phyloP scores from a whole-genome alignment of 2,797 vertebrate species.

The Gymnothorax reevesii region DNA sequence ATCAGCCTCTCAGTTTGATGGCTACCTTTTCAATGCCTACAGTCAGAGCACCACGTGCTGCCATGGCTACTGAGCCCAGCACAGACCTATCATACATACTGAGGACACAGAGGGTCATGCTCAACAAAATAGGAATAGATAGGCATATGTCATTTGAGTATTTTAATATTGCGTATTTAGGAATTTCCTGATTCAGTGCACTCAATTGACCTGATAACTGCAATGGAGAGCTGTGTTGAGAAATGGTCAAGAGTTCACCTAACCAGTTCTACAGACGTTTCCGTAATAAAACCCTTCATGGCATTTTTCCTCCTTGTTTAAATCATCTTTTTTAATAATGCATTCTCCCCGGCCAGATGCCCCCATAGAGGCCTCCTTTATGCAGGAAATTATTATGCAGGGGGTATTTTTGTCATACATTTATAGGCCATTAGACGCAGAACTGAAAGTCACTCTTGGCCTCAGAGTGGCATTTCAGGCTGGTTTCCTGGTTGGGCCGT shows the following conservation, averaged over 20 bases:
- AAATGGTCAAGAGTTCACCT: neutral
- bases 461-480: neutral
- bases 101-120: too few relatives aligned
- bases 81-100: too few relatives aligned
- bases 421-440: neutral
- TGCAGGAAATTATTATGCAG: neutral
- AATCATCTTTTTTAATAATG: neutral
- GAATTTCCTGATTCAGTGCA: too few relatives aligned
- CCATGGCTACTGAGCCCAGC: too few relatives aligned
- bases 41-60: too few relatives aligned
- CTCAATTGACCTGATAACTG: too few relatives aligned
- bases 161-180: too few relatives aligned
- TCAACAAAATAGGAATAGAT: too few relatives aligned
- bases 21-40: too few relatives aligned
- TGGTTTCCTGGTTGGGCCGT: neutral
- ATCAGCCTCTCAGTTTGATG: too few relatives aligned
- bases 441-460: neutral
- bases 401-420: neutral
- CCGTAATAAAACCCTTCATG: neutral
- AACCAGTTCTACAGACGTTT: neutral
- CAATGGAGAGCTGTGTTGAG: too few relatives aligned
- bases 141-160: too few relatives aligned
- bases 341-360: neutral
- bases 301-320: neutral
- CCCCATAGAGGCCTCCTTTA: neutral